Evolutionary conservation across 2,113 vertebrate genomes (phyloP), one percentile per base, ranked within the genome.

Genomic region (Noturus placidus): DNA sequence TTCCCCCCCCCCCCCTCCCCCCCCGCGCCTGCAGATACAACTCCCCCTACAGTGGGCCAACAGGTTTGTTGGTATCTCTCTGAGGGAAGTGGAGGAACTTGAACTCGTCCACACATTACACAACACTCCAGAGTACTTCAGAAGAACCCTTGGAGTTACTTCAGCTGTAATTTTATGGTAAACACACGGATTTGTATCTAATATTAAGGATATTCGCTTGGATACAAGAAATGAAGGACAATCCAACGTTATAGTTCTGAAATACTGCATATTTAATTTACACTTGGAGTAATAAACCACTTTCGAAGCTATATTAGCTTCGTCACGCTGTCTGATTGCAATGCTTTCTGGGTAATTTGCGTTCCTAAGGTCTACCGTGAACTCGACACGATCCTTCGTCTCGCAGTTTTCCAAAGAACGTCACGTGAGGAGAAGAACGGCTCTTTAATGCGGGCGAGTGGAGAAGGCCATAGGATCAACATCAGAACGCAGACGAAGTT

Each of bases 21-120:
- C n/a, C n/a, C n/a, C n/a, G n/a, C n/a, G n/a, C n/a, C n/a, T n/a
- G n/a, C n/a, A n/a, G n/a, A 56, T 19, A 30, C 2, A 3, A 20
- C n/a, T 56, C 15, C 46, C 46, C 4, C 46, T 46, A 46, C 46
- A 1, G 52, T 80, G 52, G 19, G 11, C 52, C 7, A 11, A 57
- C 52, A 80, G 77, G 30, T 85, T 70, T 35, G 19, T 35, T 46
- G 4, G 5, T 54, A 27, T 30, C 10, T 46, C 27, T 11, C 10
- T 35, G 50, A 56, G 52, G 52, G 50, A 80, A 33, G n/a, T 56
- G 77, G 27, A 80, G 52, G 77, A 80, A 80, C 77, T 57, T 54
- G 52, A 22, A 80, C 52, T 57, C 19, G 19, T 57, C 52, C n/a
- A 57, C n/a, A 35, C 1, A 5, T 80, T 80, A 35, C 19, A 1